These are phyloP conservation scores for Lasioglossum leucozonium DNA, from an alignment of 2,888 invertebrate species.

Conservation along the genomic window DNA sequence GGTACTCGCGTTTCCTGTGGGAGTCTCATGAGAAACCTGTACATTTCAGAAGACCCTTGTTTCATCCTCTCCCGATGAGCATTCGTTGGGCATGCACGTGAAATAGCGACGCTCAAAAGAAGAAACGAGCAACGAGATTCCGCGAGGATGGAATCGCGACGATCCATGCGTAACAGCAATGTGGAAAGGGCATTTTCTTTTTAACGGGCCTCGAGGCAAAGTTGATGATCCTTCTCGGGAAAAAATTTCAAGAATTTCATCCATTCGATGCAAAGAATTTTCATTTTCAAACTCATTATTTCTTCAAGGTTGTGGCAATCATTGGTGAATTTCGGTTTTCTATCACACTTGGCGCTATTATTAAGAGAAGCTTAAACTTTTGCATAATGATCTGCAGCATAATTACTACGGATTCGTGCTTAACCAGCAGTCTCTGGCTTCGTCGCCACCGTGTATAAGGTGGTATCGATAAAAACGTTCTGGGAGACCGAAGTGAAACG, in stretches of 20 bases:
- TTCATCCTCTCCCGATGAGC: conserved; percentile 13
- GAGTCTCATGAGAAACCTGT: conserved; percentile 55
- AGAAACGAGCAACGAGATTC: background rate
- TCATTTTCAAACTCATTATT: background rate
- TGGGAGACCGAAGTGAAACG: conserved; percentile 6
- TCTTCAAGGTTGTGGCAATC: background rate
- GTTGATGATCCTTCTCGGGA: background rate
- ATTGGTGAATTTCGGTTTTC: too few relatives aligned
- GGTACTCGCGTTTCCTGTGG: conserved; percentile 73
- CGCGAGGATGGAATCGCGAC: background rate
- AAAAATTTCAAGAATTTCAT: background rate
- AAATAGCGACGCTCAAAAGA: too few relatives aligned
- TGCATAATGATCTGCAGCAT: background rate
- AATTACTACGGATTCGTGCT: background rate
- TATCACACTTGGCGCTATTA: too few relatives aligned
- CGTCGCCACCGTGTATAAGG: background rate
- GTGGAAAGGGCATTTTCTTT: background rate
- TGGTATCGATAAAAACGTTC: conserved; percentile 1
- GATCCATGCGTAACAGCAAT: background rate
- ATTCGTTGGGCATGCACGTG: background rate
- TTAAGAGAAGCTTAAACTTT: too few relatives aligned
- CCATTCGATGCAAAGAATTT: background rate
- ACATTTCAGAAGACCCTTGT: conserved; percentile 6
- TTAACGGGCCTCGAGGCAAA: background rate
- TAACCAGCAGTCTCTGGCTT: background rate